Evolutionary conservation across 1,140 invertebrate genomes (phyloP).

Genomic region (Oryctes rhinoceros): DNA sequence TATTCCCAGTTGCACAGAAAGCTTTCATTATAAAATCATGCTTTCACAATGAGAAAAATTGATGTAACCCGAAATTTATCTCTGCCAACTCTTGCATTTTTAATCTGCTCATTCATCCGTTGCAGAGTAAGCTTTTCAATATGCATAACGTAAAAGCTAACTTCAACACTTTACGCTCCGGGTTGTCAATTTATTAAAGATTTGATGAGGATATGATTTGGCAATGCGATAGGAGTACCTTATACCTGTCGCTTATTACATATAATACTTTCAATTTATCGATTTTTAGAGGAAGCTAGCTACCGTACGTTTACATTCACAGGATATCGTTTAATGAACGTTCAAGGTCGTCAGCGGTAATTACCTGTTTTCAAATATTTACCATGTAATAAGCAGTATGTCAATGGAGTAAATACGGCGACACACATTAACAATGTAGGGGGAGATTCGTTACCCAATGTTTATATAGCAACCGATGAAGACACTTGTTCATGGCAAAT

Average conservation of each 20-base stretch:
- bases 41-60: slow-evolving; percentile 9
- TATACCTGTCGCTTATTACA: not conserved
- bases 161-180: not conserved
- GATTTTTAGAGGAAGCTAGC: not conserved
- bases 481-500: not conserved
- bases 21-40: not conserved
- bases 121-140: not conserved
- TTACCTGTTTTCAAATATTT: slow-evolving; percentile 16
- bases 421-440: not conserved
- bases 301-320: not conserved
- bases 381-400: not conserved
- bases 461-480: not conserved
- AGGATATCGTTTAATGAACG: not conserved
- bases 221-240: not conserved
- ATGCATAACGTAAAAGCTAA: not conserved
- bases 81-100: not conserved
- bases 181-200: not conserved
- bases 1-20: slow-evolving; percentile 1
- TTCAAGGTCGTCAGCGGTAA: slow-evolving; percentile 1
- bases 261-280: not conserved
- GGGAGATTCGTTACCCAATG: not conserved
- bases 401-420: not conserved
- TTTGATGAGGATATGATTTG: not conserved
- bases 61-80: not conserved
- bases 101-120: not conserved